These are phyloP conservation scores for Thinocorus orbignyianus DNA, from an alignment of 2,113 vertebrate genomes.

Conservation along the genomic window DNA sequence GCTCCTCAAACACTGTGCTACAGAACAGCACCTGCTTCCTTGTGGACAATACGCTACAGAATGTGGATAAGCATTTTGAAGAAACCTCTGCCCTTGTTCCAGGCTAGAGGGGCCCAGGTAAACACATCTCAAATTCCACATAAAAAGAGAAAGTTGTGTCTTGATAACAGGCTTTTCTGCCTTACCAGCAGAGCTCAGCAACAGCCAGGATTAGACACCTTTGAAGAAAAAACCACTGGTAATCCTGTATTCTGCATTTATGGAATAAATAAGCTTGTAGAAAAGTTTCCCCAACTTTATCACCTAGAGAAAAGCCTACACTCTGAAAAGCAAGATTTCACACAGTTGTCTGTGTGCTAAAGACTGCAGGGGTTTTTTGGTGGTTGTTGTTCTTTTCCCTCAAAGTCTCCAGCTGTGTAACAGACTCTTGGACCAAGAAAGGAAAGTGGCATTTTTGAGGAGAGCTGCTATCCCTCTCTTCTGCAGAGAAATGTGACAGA, in stretches of 20 bases:
- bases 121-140: not conserved
- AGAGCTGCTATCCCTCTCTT: not conserved
- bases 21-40: not conserved
- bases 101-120: not conserved
- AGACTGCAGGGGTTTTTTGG: not conserved
- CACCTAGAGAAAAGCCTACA: not conserved
- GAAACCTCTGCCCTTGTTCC: not conserved
- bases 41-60: fast-evolving
- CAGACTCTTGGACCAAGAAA: not conserved
- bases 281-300: not conserved
- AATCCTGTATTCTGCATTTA: not conserved
- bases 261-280: not conserved
- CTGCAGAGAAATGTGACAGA: fast-evolving
- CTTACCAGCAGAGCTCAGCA: not conserved
- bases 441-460: not conserved
- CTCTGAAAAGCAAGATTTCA: not conserved
- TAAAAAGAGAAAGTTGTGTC: not conserved
- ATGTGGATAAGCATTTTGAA: not conserved
- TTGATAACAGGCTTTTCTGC: not conserved
- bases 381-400: not conserved
- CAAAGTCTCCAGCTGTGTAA: not conserved
- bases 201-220: not conserved
- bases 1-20: not conserved
- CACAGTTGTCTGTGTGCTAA: not conserved
- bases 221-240: not conserved